Conservation (phyloP, 2,113 vertebrate species). For the Thunnus thynnus region DNA sequence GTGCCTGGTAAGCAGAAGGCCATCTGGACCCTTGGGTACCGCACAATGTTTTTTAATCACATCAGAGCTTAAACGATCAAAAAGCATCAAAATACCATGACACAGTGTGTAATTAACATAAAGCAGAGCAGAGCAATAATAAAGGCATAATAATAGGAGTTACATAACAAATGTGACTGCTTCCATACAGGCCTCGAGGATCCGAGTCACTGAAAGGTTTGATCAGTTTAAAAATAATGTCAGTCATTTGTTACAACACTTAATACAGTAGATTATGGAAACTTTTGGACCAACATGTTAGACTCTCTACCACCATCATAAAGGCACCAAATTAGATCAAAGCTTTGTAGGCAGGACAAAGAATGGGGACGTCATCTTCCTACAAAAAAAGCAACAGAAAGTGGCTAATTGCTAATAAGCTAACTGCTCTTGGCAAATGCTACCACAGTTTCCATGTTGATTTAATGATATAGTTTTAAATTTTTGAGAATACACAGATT, state of each 20-base stretch:
- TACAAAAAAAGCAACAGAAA: no score
- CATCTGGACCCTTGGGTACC: conserved; percentile 28
- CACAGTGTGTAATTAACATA: conserved; percentile 34
- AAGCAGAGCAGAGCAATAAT: conserved; percentile 26
- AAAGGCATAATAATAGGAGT: background rate
- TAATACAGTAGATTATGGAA: no score
- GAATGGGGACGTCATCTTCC: no score
- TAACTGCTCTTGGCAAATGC: no score
- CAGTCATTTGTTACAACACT: no score
- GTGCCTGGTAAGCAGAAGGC: background rate
- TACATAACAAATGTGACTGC: background rate
- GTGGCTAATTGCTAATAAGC: no score
- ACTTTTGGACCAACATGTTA: no score
- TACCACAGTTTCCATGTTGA: no score
- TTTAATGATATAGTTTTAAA: no score
- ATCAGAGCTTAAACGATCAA: conserved; percentile 37
- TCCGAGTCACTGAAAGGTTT: background rate
- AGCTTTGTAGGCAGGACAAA: no score
- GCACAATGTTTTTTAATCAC: conserved; percentile 40
- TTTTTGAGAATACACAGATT: no score
- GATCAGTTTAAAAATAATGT: background rate
- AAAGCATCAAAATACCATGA: conserved; percentile 18
- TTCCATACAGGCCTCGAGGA: background rate
- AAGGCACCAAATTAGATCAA: background rate
- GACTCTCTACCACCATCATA: background rate